Percentiles rank a stretch among this genome's conserved stretches.
These are phyloP conservation scores for Hestina assimilis DNA, from an alignment of 1,140 invertebrate genomes.

Conservation along the genomic window DNA sequence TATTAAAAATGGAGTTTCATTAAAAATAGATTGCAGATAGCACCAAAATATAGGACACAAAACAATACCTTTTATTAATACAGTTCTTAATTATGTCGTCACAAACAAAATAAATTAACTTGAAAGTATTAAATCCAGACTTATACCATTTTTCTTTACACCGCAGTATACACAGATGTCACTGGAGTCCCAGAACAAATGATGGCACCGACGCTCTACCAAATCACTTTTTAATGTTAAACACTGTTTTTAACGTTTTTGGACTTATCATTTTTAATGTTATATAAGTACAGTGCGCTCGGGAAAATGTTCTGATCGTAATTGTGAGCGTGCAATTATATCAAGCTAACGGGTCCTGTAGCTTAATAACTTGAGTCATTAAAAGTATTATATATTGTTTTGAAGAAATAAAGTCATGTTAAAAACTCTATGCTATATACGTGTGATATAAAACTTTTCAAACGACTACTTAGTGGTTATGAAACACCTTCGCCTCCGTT, in stretches of 20 bases:
- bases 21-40: no score
- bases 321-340: slow-evolving; percentile 13
- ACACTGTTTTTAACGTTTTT: slow-evolving; percentile 27
- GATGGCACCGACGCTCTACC: slow-evolving; percentile 19
- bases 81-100: not conserved
- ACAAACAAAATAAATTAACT: not conserved
- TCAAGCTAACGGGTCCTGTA: slow-evolving; percentile 5
- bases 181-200: slow-evolving; percentile 28
- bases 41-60: not conserved
- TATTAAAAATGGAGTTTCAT: no score
- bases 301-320: slow-evolving; percentile 6
- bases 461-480: no score
- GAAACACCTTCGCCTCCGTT: no score
- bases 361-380: not conserved
- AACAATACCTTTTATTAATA: not conserved
- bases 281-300: slow-evolving; percentile 12
- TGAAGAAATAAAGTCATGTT: no score
- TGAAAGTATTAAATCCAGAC: not conserved
- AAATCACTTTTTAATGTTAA: slow-evolving; percentile 49
- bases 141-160: not conserved
- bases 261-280: slow-evolving; percentile 21
- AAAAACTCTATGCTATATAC: no score
- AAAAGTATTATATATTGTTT: not conserved
- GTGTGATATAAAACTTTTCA: no score
- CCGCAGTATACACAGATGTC: slow-evolving; percentile 19